Conservation (phyloP, 2,113 vertebrate species). For the Microcebus ravelobensis region DNA sequence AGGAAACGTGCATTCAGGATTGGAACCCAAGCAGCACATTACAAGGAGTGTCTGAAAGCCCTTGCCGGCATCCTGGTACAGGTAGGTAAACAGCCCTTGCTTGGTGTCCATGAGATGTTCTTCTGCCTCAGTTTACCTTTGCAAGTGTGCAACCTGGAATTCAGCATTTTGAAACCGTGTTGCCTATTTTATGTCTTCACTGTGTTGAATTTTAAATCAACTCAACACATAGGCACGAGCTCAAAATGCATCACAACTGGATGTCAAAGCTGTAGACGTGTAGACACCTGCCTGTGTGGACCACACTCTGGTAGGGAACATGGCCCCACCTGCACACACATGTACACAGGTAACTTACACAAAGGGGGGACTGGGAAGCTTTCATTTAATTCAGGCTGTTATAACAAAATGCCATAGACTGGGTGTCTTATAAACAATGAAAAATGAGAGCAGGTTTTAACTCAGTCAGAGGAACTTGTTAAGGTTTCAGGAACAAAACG, state of each 20-base stretch:
- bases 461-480: rapidly evolving
- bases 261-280: rapidly evolving
- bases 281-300: background rate
- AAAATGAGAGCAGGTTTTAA: rapidly evolving
- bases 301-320: rapidly evolving
- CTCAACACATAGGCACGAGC: rapidly evolving
- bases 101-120: background rate
- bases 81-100: no score
- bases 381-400: background rate
- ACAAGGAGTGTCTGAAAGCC: no score
- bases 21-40: background rate
- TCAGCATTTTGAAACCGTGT: no score
- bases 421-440: background rate
- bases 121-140: background rate
- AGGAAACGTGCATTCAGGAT: background rate
- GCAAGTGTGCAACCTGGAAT: background rate
- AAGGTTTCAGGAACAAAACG: background rate
- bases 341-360: background rate
- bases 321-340: background rate
- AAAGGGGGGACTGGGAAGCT: no score
- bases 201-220: no score
- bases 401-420: background rate
- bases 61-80: rapidly evolving
- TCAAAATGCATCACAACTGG: rapidly evolving
- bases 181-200: background rate